A percentile compares a stretch with the other conserved stretches of the same genome.
phyloP scores from a whole-genome alignment of 2,888 invertebrate species.

The Tetropium fuscum region DNA sequence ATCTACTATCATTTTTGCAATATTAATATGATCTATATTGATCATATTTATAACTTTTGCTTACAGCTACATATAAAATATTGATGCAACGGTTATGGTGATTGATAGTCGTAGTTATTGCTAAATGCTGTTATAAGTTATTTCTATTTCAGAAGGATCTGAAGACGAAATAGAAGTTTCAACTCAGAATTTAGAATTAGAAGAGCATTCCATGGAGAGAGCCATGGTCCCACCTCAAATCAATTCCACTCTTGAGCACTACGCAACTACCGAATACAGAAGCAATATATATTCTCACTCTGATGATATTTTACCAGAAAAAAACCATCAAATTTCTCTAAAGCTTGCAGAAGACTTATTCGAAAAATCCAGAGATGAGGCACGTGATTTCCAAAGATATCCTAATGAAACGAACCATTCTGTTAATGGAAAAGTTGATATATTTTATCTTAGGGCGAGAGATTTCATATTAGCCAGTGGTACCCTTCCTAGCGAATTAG shows the following conservation, averaged over 20 bases:
- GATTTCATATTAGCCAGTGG: conserved; percentile 67
- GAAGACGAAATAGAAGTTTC: conserved; percentile 71
- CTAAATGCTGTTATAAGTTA: not conserved
- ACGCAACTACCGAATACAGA: conserved; percentile 31
- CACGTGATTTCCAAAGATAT: conserved; percentile 21
- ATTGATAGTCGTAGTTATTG: not conserved
- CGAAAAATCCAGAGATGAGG: conserved; percentile 34
- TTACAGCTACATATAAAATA: not conserved
- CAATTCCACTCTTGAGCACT: conserved; percentile 27
- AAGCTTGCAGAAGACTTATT: conserved; percentile 52
- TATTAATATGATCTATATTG: too few species aligned
- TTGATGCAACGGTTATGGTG: too few species aligned
- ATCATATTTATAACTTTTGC: too few species aligned
- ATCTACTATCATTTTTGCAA: too few species aligned
- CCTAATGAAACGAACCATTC: conserved; percentile 27
- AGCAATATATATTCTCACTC: conserved; percentile 35
- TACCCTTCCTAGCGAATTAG: conserved; percentile 71
- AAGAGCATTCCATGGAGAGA: conserved; percentile 55
- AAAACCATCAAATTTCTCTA: conserved; percentile 41
- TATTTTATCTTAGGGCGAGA: conserved; percentile 50
- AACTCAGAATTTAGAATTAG: conserved; percentile 43
- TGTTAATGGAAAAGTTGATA: conserved; percentile 41
- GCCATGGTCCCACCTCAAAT: conserved; percentile 55
- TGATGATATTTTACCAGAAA: conserved; percentile 31
- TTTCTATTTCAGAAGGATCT: conserved; percentile 69